Conservation (phyloP, 2,113 vertebrate species). For the Channa maculata region DNA sequence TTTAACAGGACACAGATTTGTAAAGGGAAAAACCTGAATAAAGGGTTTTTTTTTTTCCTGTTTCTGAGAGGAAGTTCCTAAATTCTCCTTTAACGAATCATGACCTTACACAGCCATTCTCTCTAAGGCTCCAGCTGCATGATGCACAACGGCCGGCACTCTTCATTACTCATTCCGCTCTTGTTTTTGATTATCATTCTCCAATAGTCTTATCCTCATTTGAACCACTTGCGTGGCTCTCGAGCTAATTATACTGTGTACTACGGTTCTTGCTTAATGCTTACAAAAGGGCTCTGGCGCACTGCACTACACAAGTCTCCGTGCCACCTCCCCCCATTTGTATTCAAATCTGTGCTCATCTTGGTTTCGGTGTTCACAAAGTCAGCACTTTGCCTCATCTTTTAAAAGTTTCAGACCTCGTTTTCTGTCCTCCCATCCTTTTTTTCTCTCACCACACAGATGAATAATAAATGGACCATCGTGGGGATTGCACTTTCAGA, state of each 20-base stretch:
- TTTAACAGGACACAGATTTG: too few species aligned
- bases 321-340: conserved; percentile 70
- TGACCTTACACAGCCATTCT: conserved; percentile 32
- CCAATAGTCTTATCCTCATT: conserved; percentile 56
- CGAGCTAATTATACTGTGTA: conserved; percentile 63
- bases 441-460: conserved; percentile 35
- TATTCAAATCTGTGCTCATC: conserved; percentile 60
- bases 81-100: conserved; percentile 11
- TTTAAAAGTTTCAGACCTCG: conserved; percentile 63
- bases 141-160: conserved; percentile 31
- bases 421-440: conserved; percentile 66
- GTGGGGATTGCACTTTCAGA: conserved; percentile 70
- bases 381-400: conserved; percentile 71
- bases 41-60: not conserved
- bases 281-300: conserved; percentile 65
- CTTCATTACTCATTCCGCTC: conserved; percentile 52
- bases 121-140: conserved; percentile 53
- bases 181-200: conserved; percentile 68
- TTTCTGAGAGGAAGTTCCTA: conserved; percentile 2
- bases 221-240: conserved; percentile 66
- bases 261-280: conserved; percentile 52
- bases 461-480: conserved; percentile 77
- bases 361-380: conserved; percentile 51
- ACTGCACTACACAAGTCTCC: conserved; percentile 22
- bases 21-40: too few species aligned